phyloP scores from a whole-genome alignment of 2,113 vertebrate genomes.

The Silurus meridionalis region DNA sequence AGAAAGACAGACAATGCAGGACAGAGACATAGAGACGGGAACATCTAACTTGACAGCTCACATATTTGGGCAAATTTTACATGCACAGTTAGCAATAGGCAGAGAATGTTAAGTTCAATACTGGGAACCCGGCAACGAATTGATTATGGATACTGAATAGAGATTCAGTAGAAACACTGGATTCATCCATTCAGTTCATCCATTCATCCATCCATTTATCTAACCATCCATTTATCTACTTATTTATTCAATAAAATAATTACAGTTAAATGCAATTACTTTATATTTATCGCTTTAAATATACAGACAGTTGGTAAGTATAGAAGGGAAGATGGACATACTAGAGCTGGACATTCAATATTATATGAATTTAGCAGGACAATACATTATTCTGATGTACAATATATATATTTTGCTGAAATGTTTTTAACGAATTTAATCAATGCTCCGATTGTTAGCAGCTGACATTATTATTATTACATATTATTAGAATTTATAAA shows the following conservation, averaged over 20 bases:
- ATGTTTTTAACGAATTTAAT: too few relatives aligned
- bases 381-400: too few relatives aligned
- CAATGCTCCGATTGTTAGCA: too few relatives aligned
- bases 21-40: neutral
- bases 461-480: too few relatives aligned
- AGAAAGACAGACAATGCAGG: slow-evolving; percentile 5
- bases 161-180: neutral
- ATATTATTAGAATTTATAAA: too few relatives aligned
- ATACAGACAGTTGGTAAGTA: too few relatives aligned
- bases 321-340: neutral
- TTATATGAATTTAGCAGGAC: too few relatives aligned
- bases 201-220: neutral
- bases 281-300: too few relatives aligned
- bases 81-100: neutral
- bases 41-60: slow-evolving; percentile 27
- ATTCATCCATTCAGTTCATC: neutral
- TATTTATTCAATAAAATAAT: neutral
- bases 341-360: neutral
- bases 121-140: neutral
- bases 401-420: too few relatives aligned
- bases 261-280: too few relatives aligned
- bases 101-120: neutral
- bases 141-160: neutral
- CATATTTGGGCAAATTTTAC: slow-evolving; percentile 14
- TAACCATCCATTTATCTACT: neutral